Conservation (phyloP, 2,888 invertebrate genomes). For the Cabera pusaria region DNA sequence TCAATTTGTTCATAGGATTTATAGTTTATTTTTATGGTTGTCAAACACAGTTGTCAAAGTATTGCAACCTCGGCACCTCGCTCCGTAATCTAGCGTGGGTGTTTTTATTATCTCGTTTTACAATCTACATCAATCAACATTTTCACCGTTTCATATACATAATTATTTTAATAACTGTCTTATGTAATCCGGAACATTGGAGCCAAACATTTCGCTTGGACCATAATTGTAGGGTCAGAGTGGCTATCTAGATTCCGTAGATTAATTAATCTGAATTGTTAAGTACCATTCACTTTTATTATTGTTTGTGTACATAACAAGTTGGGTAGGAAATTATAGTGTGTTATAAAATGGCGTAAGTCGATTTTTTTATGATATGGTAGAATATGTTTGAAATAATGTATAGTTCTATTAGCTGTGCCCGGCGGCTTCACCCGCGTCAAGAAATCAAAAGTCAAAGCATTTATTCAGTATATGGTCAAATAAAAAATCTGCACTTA, state of each 20-base stretch:
- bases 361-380: too few relatives aligned
- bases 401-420: too few relatives aligned
- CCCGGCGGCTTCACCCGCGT: too few relatives aligned
- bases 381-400: too few relatives aligned
- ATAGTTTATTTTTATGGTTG: too few relatives aligned
- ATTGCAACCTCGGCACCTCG: too few relatives aligned
- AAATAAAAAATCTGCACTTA: too few relatives aligned
- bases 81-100: slow-evolving; percentile 1
- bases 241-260: slow-evolving; percentile 10
- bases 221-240: slow-evolving; percentile 11
- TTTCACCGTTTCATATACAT: slow-evolving; percentile 12
- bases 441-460: too few relatives aligned
- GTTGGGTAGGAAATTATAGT: background rate
- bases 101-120: background rate
- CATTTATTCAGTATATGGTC: too few relatives aligned
- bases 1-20: too few relatives aligned
- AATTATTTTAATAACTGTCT: slow-evolving; percentile 13
- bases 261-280: slow-evolving; percentile 3
- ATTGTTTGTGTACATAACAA: too few relatives aligned
- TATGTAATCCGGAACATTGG: slow-evolving; percentile 12
- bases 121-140: slow-evolving; percentile 17
- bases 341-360: background rate
- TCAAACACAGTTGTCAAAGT: too few relatives aligned
- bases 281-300: background rate
- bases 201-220: slow-evolving; percentile 13